phyloP scores from a whole-genome alignment of 2,888 invertebrate genomes.

The Aethes cnicana region DNA sequence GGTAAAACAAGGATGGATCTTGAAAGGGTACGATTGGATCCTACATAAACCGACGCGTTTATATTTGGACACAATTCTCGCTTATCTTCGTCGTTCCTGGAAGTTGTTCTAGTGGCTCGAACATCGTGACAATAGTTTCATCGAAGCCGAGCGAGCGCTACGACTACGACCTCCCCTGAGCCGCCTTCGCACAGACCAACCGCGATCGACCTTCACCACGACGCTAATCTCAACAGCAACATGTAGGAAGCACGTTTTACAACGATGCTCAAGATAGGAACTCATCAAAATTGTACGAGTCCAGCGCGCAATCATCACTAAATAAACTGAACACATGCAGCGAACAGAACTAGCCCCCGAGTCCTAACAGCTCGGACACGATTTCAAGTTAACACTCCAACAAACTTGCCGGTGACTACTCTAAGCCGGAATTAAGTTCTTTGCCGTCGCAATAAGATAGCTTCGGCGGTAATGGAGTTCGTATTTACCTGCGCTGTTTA shows the following conservation, averaged over 20 bases:
- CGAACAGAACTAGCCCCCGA: conserved; percentile 43
- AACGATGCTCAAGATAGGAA: not conserved
- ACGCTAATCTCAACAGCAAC: conserved; percentile 22
- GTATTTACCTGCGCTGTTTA: conserved; percentile 57
- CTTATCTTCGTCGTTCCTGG: too few relatives aligned
- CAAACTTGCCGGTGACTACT: conserved; percentile 37
- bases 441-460: conserved; percentile 29
- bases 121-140: conserved; percentile 38
- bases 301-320: conserved; percentile 3
- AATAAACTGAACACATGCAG: not conserved
- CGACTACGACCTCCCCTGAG: conserved; percentile 52
- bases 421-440: conserved; percentile 37
- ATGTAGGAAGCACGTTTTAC: not conserved
- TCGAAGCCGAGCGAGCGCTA: conserved; percentile 35
- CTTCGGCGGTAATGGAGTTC: conserved; percentile 28
- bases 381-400: conserved; percentile 54
- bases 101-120: too few relatives aligned
- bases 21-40: too few relatives aligned
- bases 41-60: too few relatives aligned
- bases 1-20: too few relatives aligned
- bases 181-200: conserved; percentile 41
- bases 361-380: conserved; percentile 62
- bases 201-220: conserved; percentile 34
- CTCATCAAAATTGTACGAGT: not conserved
- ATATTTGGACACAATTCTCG: too few relatives aligned